phyloP scores from a whole-genome alignment of 2,113 vertebrate genomes.

The Thamnaconus septentrionalis region DNA sequence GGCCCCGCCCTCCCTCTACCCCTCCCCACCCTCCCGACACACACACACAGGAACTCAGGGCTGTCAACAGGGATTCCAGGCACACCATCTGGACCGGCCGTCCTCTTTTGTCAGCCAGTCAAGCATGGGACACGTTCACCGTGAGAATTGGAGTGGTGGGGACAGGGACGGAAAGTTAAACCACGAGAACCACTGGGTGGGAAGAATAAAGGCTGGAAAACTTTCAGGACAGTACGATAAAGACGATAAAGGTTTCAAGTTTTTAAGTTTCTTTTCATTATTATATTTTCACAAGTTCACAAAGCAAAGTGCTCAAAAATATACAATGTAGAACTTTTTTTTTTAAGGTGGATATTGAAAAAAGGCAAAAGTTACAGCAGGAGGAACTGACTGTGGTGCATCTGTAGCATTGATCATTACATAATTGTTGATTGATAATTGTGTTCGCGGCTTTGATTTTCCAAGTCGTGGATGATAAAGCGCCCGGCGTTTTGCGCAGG shows the following conservation, averaged over 20 bases:
- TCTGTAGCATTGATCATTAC: too few species aligned
- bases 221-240: slow-evolving; percentile 1
- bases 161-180: slow-evolving; percentile 63
- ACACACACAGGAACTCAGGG: slow-evolving; percentile 46
- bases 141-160: slow-evolving; percentile 67
- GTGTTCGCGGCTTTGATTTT: too few species aligned
- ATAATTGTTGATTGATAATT: too few species aligned
- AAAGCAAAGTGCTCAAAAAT: too few species aligned
- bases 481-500: too few species aligned
- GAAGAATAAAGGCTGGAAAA: slow-evolving; percentile 21
- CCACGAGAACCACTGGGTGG: slow-evolving; percentile 16
- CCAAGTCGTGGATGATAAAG: too few species aligned
- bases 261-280: not conserved
- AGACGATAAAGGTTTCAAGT: not conserved
- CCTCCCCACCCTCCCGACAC: slow-evolving; percentile 39
- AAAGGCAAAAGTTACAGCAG: too few species aligned
- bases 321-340: not conserved
- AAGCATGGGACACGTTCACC: slow-evolving; percentile 59
- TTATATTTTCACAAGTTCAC: too few species aligned
- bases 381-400: too few species aligned
- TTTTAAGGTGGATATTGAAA: not conserved
- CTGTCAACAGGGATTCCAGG: slow-evolving; percentile 67
- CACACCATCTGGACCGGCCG: slow-evolving; percentile 75
- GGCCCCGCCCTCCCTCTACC: slow-evolving; percentile 9
- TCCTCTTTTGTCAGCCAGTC: slow-evolving; percentile 60